These are phyloP conservation scores for Schizopygopsis malacanthus DNA, from an alignment of 2,797 vertebrate genomes.

Conservation along the genomic window DNA sequence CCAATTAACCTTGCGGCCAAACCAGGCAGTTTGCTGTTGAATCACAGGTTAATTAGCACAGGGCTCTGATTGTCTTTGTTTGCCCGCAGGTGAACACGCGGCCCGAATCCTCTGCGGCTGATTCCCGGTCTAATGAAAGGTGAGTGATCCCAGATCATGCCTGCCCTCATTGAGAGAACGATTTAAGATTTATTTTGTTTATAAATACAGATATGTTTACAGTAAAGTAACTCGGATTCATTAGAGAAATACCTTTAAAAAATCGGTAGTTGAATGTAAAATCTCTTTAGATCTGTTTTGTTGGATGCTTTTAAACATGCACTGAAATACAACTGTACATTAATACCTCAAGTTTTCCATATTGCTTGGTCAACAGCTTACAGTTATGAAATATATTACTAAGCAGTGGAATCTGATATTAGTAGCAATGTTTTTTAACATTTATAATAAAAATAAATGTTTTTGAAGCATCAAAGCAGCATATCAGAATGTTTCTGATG, in stretches of 20 bases:
- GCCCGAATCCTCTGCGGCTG: slow-evolving; percentile 82
- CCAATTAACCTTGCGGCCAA: slow-evolving; percentile 85
- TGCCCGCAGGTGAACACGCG: slow-evolving; percentile 91
- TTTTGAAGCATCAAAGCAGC: not conserved
- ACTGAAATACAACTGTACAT: not conserved
- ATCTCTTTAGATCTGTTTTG: not conserved
- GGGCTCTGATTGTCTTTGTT: slow-evolving; percentile 56
- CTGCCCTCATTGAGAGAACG: slow-evolving; percentile 10
- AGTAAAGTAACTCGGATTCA: not conserved
- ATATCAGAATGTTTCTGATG: too few species aligned
- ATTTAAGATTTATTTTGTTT: not conserved
- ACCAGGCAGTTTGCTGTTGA: slow-evolving; percentile 75
- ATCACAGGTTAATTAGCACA: slow-evolving; percentile 82
- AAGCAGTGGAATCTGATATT: not conserved
- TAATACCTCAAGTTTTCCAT: not conserved
- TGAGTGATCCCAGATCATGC: slow-evolving; percentile 72
- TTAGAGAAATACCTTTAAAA: not conserved
- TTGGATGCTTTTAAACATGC: not conserved
- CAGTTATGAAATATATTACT: too few species aligned
- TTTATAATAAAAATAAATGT: not conserved
- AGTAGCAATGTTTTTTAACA: not conserved
- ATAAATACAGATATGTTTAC: not conserved
- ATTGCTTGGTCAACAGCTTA: not conserved
- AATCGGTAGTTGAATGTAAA: not conserved
- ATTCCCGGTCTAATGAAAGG: slow-evolving; percentile 92